A percentile compares a stretch with the other conserved stretches of the same genome.
phyloP scores from a whole-genome alignment of 2,797 vertebrate species.

The Poeciliopsis presidionis region DNA sequence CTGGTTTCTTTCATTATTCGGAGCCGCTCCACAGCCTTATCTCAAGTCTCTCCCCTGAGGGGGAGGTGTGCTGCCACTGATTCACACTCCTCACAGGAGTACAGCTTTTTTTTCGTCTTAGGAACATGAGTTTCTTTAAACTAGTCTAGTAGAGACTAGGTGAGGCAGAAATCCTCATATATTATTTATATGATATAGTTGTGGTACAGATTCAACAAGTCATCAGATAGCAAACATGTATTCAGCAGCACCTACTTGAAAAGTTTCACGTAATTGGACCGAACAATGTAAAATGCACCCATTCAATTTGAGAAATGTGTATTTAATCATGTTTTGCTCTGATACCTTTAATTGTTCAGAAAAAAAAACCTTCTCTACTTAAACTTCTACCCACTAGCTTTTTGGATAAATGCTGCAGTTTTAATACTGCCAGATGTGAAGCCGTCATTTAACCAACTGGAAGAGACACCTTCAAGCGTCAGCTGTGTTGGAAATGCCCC shows the following conservation, averaged over 20 bases:
- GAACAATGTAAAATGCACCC: background rate
- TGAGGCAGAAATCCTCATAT: conserved; percentile 17
- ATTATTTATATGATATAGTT: background rate
- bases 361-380: background rate
- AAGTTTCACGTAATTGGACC: background rate
- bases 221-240: background rate
- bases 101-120: conserved; percentile 36
- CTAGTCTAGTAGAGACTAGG: background rate
- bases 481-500: background rate
- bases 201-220: background rate
- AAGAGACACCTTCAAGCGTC: background rate
- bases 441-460: background rate
- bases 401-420: background rate
- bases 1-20: conserved; percentile 64
- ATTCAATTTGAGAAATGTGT: background rate
- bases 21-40: conserved; percentile 38
- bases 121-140: conserved; percentile 43
- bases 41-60: conserved; percentile 44
- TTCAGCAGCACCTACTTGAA: background rate
- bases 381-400: background rate
- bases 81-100: conserved; percentile 46
- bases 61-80: conserved; percentile 44
- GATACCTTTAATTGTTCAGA: background rate
- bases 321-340: background rate
- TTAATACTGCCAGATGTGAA: background rate